phyloP scores from a whole-genome alignment of 2,888 invertebrate species.

The Ormyrus rosae region DNA sequence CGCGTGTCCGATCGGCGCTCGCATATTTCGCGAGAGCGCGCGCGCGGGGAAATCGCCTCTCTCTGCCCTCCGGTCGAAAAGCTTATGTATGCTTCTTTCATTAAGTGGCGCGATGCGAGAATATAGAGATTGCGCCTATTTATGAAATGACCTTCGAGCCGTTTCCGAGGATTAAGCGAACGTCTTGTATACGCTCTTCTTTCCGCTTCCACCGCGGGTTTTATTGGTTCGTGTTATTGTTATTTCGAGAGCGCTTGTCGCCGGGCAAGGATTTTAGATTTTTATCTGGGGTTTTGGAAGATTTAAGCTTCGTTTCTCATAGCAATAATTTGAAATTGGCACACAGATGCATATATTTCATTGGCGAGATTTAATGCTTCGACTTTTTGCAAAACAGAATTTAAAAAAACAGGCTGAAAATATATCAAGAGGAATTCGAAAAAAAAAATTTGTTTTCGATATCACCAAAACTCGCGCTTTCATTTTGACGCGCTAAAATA shows the following conservation, averaged over 20 bases:
- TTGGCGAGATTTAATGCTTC: too few species aligned
- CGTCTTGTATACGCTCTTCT: conserved; percentile 33
- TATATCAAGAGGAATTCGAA: too few species aligned
- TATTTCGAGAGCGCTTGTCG: conserved; percentile 10
- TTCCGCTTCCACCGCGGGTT: conserved; percentile 32
- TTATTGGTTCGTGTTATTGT: conserved; percentile 13
- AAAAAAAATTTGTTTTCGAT: neutral
- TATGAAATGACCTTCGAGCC: conserved; percentile 43
- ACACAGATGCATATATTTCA: too few species aligned
- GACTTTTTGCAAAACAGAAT: too few species aligned
- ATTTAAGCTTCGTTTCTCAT: neutral
- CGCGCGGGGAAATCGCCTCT: conserved; percentile 12
- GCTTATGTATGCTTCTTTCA: conserved; percentile 6
- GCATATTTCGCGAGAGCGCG: neutral
- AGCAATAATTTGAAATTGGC: too few species aligned
- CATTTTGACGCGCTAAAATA: neutral
- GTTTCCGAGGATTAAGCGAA: conserved; percentile 7
- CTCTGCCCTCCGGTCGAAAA: neutral
- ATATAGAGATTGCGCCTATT: conserved; percentile 42
- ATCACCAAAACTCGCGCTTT: too few species aligned
- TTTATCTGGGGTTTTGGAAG: neutral
- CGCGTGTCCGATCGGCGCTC: neutral
- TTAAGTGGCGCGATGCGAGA: conserved; percentile 13
- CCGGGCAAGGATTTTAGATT: neutral
- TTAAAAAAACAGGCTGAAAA: too few species aligned